Conservation (phyloP, 2,113 vertebrate genomes). For the Mirza zaza region DNA sequence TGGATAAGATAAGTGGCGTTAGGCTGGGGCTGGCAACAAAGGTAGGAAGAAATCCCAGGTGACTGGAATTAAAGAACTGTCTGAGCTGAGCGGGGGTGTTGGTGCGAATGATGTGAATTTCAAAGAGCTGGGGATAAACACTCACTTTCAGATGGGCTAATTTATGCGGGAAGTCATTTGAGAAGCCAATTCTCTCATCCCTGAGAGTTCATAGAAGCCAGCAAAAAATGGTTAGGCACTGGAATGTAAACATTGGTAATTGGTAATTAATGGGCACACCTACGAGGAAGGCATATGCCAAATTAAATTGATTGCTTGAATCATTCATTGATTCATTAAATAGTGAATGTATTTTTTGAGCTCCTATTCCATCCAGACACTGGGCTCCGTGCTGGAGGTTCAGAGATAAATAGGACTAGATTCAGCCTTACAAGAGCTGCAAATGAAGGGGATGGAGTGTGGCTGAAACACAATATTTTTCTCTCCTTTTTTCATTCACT, state of each 20-base stretch:
- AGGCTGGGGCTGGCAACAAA: slow-evolving; percentile 75
- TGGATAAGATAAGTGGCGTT: slow-evolving; percentile 77
- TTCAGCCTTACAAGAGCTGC: background rate
- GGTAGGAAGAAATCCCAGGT: slow-evolving; percentile 80
- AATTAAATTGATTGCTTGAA: slow-evolving; percentile 76
- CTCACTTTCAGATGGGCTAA: slow-evolving; percentile 78
- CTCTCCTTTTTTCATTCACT: background rate
- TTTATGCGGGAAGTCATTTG: slow-evolving; percentile 80
- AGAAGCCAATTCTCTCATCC: slow-evolving; percentile 76
- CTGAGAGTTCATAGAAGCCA: slow-evolving; percentile 75
- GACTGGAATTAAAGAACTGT: slow-evolving; percentile 77
- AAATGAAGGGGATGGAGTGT: background rate
- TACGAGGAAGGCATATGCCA: slow-evolving; percentile 76
- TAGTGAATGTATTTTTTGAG: slow-evolving; percentile 42
- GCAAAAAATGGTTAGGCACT: slow-evolving; percentile 76
- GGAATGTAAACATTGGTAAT: slow-evolving; percentile 80
- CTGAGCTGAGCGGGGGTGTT: slow-evolving; percentile 67
- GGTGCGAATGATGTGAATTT: slow-evolving; percentile 80
- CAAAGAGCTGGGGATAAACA: slow-evolving; percentile 79
- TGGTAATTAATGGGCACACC: slow-evolving; percentile 81
- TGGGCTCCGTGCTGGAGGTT: background rate
- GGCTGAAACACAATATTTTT: background rate
- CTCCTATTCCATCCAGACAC: background rate
- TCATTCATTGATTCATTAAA: slow-evolving; percentile 74
- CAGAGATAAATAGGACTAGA: background rate